These are phyloP conservation scores for Variabilichromis moorii DNA, from an alignment of 2,113 vertebrate species.

Conservation along the genomic window DNA sequence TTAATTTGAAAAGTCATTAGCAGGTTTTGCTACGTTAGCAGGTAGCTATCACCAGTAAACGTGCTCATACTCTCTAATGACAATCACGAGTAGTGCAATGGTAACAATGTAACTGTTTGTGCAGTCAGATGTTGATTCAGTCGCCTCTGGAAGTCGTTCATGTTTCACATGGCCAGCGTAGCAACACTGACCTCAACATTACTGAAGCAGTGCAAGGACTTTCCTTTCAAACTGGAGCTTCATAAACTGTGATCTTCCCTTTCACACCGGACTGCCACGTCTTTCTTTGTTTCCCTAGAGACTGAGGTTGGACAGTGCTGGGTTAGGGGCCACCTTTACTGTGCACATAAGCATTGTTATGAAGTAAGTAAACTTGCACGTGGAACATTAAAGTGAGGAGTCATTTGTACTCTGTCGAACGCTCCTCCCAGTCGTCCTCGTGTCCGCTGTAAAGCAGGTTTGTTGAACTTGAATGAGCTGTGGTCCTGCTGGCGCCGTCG, in stretches of 20 bases:
- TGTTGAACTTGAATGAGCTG: accelerated
- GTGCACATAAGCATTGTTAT: neutral
- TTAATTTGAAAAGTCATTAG: neutral
- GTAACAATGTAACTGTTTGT: neutral
- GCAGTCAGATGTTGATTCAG: neutral
- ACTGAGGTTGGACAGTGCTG: neutral
- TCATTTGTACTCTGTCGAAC: neutral
- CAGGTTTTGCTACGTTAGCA: neutral
- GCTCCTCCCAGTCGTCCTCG: neutral
- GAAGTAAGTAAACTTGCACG: neutral
- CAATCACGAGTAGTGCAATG: accelerated
- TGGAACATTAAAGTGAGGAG: neutral
- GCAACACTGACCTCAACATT: neutral
- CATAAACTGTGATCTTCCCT: accelerated
- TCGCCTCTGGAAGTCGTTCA: accelerated
- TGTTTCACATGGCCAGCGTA: neutral
- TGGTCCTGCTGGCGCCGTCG: neutral
- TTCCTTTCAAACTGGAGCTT: accelerated
- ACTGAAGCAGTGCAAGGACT: neutral
- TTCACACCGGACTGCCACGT: neutral
- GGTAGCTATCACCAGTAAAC: neutral
- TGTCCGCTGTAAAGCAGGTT: neutral
- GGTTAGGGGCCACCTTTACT: neutral
- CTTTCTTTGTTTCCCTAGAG: neutral
- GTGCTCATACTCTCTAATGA: neutral